Percentiles rank a stretch among this genome's conserved stretches.
phyloP scores from a whole-genome alignment of 2,113 vertebrate genomes.

The Podocnemis expansa region DNA sequence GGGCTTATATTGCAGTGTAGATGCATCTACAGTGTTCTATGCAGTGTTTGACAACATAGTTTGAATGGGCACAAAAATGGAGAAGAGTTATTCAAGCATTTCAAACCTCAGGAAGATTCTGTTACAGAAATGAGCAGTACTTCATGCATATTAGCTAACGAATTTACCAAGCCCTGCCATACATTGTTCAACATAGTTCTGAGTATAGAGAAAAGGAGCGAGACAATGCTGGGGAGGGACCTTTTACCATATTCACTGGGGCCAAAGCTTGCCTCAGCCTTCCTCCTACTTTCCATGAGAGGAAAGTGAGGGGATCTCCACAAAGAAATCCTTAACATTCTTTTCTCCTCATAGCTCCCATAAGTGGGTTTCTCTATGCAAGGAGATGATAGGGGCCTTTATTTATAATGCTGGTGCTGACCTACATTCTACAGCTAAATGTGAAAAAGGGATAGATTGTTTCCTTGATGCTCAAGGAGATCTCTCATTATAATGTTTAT shows the following conservation, averaged over 20 bases:
- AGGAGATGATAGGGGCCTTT: neutral
- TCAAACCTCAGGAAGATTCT: neutral
- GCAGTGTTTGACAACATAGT: neutral
- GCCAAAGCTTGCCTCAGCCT: no score
- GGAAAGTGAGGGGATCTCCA: neutral
- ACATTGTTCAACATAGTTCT: neutral
- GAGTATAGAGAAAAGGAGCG: neutral
- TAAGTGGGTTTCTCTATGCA: neutral
- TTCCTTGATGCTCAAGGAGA: neutral
- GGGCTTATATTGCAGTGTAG: no score
- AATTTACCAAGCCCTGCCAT: neutral
- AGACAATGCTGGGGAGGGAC: neutral
- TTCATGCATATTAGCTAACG: neutral
- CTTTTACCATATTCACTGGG: no score
- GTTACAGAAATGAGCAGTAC: neutral
- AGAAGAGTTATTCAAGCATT: neutral
- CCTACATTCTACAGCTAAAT: rapidly evolving
- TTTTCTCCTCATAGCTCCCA: neutral
- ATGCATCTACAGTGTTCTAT: no score
- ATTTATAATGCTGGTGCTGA: neutral
- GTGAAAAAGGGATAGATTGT: neutral
- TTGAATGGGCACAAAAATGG: neutral
- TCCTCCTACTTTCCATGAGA: no score
- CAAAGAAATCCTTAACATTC: neutral
- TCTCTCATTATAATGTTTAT: neutral